Evolutionary conservation across 2,797 vertebrate species (phyloP), one percentile per base, ranked within the genome.

Genomic region (Scyliorhinus canicula): DNA sequence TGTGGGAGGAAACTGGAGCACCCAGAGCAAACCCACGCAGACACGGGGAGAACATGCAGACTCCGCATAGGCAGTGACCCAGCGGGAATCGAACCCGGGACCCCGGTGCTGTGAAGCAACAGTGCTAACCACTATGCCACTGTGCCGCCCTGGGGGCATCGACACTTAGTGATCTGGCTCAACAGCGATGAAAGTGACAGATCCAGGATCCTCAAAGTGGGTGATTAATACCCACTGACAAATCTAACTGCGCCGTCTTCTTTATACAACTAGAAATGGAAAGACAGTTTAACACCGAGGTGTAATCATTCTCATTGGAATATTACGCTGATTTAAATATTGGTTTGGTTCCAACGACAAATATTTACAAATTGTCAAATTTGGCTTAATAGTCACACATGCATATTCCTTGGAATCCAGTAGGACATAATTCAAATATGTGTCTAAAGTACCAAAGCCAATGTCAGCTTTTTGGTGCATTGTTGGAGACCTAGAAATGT

Each of bases 311-410:
- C 28, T 55, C 26, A 16, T 55, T 88, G 85, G 35, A 88, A 88
- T 88, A 88, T 88, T 57, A 52, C 19, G 35, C 55, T n/a, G 12
- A n/a, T 86, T 86, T 19, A 57, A 88, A 88, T 88, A 88, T 88
- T 60, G 85, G 85, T 88, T 14, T 28, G 26, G 11, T 55, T 57
- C 85, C 85, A 57, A 35, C 16, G 28, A 8, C 57, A 88, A 88
- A 88, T 35, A 88, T 57, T 88, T 85, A 85, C 44, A 85, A 12
- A 35, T 57, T 88, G 52, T 88, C 85, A 88, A 57, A 31, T 88
- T 88, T 57, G 55, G 55, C 31, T 60, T 88, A 35, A 55, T 60
- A n/a, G 0, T 16, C 52, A 21, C 11, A 57, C 31, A 88, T 55
- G 57, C 85, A 24, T 40, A 14, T 44, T 19, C 50, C 74, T 40